phyloP scores from a whole-genome alignment of 2,888 invertebrate genomes.

The Drosophila hamatofila region DNA sequence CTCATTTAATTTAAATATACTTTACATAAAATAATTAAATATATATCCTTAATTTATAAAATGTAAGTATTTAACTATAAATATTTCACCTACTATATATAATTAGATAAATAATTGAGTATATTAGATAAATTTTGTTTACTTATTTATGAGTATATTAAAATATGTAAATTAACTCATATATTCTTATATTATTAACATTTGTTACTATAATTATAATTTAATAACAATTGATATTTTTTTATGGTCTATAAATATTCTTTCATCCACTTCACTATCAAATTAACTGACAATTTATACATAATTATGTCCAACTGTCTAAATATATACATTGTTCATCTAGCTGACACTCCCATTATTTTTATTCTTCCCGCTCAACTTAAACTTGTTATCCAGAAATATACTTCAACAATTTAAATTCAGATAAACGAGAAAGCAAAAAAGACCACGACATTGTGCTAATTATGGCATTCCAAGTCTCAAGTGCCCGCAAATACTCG shows the following conservation, averaged over 20 bases:
- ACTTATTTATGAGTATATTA: too few species aligned
- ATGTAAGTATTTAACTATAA: too few species aligned
- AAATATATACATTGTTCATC: neutral
- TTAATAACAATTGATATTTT: neutral
- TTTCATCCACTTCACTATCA: neutral
- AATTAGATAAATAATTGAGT: too few species aligned
- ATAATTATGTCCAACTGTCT: neutral
- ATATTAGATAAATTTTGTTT: too few species aligned
- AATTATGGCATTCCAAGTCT: constrained; percentile 32
- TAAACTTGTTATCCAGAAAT: constrained; percentile 16
- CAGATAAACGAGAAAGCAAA: neutral
- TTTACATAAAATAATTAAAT: too few species aligned
- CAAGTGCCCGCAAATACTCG: constrained; percentile 16
- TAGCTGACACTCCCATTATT: constrained; percentile 6
- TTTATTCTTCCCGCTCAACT: neutral
- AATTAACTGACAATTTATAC: neutral
- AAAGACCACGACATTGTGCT: constrained; percentile 15
- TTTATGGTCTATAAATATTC: neutral
- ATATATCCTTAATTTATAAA: too few species aligned
- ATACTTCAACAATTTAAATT: constrained; percentile 3
- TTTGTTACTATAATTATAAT: neutral
- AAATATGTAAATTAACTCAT: too few species aligned
- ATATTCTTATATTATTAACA: too few species aligned
- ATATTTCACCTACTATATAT: too few species aligned
- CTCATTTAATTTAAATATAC: too few species aligned